Evolutionary conservation across 2,888 invertebrate genomes (phyloP).

Genomic region (Fragum whitleyi): DNA sequence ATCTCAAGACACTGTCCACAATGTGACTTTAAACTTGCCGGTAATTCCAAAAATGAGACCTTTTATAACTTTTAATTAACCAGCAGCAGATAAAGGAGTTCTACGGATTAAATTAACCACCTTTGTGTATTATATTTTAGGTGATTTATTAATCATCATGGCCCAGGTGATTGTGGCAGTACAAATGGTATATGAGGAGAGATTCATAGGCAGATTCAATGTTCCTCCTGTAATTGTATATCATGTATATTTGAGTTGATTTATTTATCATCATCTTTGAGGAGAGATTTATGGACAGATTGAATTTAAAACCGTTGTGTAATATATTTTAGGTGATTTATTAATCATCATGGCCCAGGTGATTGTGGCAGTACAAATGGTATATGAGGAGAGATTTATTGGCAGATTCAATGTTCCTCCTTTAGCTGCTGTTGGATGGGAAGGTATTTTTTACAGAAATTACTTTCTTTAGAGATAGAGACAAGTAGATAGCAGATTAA

Average conservation of each 20-base stretch:
- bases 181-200: conserved; percentile 98
- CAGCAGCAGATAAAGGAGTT: no score
- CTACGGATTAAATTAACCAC: no score
- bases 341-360: conserved; percentile 89
- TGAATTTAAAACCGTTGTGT: no score
- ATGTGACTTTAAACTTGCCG: no score
- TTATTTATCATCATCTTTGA: no score
- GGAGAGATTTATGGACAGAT: no score
- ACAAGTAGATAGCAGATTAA: no score
- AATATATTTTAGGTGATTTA: conserved; percentile 86
- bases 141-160: conserved; percentile 88
- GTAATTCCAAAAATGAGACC: no score
- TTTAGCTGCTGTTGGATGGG: conserved; percentile 96
- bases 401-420: conserved; percentile 94
- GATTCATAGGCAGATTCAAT: conserved; percentile 92
- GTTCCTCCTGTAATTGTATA: conserved; percentile 96
- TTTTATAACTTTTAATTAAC: no score
- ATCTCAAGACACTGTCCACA: no score
- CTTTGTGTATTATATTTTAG: conserved; percentile 83
- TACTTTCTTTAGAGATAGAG: background rate
- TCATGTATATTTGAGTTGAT: no score
- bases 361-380: conserved; percentile 95
- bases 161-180: conserved; percentile 92
- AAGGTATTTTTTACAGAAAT: conserved; percentile 89
- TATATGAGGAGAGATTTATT: conserved; percentile 96